These are phyloP conservation scores for Neosalanx taihuensis DNA, from an alignment of 2,797 vertebrate species.

Conservation along the genomic window DNA sequence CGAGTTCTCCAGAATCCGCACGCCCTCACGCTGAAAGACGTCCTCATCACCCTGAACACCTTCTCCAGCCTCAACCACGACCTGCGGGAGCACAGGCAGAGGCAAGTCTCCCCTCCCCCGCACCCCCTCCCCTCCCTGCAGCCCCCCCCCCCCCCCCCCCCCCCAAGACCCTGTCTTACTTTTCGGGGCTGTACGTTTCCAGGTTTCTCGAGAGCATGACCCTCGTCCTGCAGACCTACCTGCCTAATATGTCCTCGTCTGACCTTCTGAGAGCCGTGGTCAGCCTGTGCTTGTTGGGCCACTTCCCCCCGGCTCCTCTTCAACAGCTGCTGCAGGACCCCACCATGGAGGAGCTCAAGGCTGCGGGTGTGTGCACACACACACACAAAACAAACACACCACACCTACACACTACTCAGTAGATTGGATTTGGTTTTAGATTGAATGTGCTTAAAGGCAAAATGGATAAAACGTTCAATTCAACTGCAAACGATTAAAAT, in stretches of 20 bases:
- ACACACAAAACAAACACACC: not conserved
- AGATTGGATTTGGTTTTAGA: too few relatives aligned
- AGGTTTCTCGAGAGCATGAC: constrained; percentile 81
- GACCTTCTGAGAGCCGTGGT: constrained; percentile 72
- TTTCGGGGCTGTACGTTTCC: constrained; percentile 4
- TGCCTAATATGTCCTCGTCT: constrained; percentile 67
- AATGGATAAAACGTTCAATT: too few relatives aligned
- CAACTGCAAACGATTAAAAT: too few relatives aligned
- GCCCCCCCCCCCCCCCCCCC: not conserved
- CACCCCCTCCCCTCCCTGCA: not conserved
- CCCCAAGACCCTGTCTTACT: not conserved
- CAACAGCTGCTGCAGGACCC: constrained; percentile 76
- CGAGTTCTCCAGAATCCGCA: constrained; percentile 70
- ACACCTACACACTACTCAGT: not conserved
- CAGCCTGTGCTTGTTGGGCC: constrained; percentile 76
- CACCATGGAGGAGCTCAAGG: constrained; percentile 59
- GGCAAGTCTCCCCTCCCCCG: constrained; percentile 66
- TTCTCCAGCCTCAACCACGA: constrained; percentile 82
- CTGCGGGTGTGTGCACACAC: constrained; percentile 56
- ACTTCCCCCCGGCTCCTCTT: constrained; percentile 74
- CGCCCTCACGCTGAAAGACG: constrained; percentile 66
- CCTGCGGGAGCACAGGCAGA: constrained; percentile 54
- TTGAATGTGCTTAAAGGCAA: too few relatives aligned
- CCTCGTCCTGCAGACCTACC: constrained; percentile 67
- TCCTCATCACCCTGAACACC: constrained; percentile 69